phyloP scores from a whole-genome alignment of 1,140 invertebrate genomes.

The Ostrea denselamellosa region DNA sequence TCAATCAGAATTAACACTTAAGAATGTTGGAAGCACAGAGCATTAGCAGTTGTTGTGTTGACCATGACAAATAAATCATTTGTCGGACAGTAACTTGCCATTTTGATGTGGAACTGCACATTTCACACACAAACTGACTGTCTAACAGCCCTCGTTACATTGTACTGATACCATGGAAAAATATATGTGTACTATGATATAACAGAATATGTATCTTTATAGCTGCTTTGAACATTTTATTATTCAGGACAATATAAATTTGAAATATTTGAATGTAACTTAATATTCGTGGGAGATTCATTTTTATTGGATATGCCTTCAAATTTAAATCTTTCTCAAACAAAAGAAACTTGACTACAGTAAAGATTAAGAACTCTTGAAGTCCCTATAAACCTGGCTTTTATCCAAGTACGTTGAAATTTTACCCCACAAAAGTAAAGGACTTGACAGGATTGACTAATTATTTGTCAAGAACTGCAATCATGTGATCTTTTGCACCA shows the following conservation, averaged over 20 bases:
- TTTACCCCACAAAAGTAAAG: neutral
- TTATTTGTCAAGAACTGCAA: neutral
- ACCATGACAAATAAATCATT: neutral
- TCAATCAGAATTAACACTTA: neutral
- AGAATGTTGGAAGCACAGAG: neutral
- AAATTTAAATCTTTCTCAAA: too few species aligned
- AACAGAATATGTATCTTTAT: neutral
- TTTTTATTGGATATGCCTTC: too few species aligned
- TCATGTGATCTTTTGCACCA: too few species aligned
- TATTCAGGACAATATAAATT: neutral
- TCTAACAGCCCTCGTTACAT: neutral
- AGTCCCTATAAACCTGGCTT: too few species aligned
- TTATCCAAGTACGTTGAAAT: neutral
- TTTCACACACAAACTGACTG: constrained; percentile 30
- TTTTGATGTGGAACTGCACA: constrained; percentile 28
- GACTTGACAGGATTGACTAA: neutral
- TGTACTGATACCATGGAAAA: neutral
- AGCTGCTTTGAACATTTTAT: neutral
- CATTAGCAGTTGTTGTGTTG: neutral
- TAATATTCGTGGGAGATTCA: too few species aligned
- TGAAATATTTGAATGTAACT: neutral
- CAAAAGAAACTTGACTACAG: too few species aligned
- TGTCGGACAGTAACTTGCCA: neutral
- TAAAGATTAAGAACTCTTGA: too few species aligned
- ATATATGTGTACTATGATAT: neutral